phyloP scores from a whole-genome alignment of 2,888 invertebrate genomes.

The Cecidostiba fungosa region DNA sequence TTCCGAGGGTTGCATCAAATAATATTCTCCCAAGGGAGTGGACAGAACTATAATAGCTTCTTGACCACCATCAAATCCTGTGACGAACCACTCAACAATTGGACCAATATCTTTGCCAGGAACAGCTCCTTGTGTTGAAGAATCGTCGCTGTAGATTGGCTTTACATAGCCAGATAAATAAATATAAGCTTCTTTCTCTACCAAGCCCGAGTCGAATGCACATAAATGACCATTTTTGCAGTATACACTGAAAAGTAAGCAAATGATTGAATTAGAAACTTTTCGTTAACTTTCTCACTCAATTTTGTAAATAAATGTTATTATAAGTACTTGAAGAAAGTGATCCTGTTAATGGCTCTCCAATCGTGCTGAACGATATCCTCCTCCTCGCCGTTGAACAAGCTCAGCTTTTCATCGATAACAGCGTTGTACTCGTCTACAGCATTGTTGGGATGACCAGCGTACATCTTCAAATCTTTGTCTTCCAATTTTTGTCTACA shows the following conservation, averaged over 20 bases:
- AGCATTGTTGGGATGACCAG: constrained; percentile 89
- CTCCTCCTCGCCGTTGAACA: constrained; percentile 86
- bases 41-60: constrained; percentile 51
- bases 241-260: constrained; percentile 83
- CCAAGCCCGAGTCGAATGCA: constrained; percentile 88
- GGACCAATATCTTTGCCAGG: constrained; percentile 90
- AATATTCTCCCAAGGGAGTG: constrained; percentile 85
- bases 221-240: constrained; percentile 90
- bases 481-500: constrained; percentile 81
- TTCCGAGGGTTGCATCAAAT: constrained; percentile 87
- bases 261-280: constrained; percentile 35
- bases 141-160: constrained; percentile 88
- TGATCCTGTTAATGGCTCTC: constrained; percentile 84
- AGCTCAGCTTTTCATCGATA: constrained; percentile 86
- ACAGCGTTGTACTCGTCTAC: constrained; percentile 90
- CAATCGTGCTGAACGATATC: constrained; percentile 80
- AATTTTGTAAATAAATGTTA: constrained; percentile 41
- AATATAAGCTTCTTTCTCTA: constrained; percentile 88
- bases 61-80: constrained; percentile 91
- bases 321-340: constrained; percentile 75
- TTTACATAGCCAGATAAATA: constrained; percentile 92
- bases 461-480: constrained; percentile 82
- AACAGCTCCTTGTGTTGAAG: constrained; percentile 87
- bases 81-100: constrained; percentile 91
- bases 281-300: background rate